Base-by-base conservation (phyloP, 2,888 invertebrate species). In the Beris chalybata region DNA sequence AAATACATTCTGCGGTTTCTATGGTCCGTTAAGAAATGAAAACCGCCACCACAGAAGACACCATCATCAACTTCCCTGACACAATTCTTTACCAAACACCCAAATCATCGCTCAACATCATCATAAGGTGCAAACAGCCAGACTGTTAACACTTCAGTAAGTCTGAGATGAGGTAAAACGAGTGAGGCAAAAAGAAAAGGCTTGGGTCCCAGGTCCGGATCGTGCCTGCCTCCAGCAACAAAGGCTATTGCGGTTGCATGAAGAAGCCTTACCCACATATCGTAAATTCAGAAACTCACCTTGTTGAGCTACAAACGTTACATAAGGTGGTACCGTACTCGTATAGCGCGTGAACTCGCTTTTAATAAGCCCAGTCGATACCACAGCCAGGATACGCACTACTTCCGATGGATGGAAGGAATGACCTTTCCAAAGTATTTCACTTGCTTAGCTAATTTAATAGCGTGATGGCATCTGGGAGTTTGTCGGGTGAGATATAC, bases 361-460 rank as follows among this genome's bases (percentile, higher is more conserved):
- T 22, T 22, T 38, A 38, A 9, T n/a, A 3, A 43, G 56, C 38
- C 38, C 56, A 56, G 38, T 43, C 56, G 56, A 56, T n/a, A 11
- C 12, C 29, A 11, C 30, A 22, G 45, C 29, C n/a, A 22, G 45
- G 29, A 30, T 58, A 45, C 45, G 56, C 12, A n/a, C 13, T 38
- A 38, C 56, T n/a, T 58, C 12, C 44, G n/a, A 38, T 43, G 43
- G 56, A 11, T 9, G 44, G 38, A 15, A n/a, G 22, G 48, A 59
- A 32, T 59, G 59, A 59, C 59, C 59, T 59, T 59, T 48, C 50
- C 47, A 15, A 32, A 50, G 59, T 48, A 32, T 31, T 31, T 59
- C 48, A 31, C 48, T 59, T 48, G 50, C 38, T 48, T 59, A 32
- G 59, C 59, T 48, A 50, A 59, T 59, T 48, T 59, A 59, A 59